Evolutionary conservation across 2,888 invertebrate species (phyloP).

Genomic region (Tachina fera): DNA sequence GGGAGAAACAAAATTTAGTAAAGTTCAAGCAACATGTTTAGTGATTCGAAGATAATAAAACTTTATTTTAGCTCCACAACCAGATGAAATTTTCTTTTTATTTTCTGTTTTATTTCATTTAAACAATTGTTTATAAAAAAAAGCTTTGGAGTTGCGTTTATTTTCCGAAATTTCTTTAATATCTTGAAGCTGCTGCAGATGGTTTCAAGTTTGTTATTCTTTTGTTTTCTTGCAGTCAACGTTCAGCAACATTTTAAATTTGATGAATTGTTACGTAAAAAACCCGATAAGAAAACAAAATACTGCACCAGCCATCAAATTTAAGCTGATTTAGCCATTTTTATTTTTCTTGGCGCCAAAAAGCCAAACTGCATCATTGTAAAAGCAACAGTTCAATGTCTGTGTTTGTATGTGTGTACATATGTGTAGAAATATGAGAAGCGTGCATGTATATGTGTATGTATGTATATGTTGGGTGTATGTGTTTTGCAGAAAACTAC

Average conservation of each 20-base stretch:
- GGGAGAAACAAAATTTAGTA: no score
- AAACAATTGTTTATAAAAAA: no score
- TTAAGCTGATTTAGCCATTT: slow-evolving; percentile 57
- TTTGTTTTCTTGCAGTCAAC: neutral
- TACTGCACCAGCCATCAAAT: slow-evolving; percentile 43
- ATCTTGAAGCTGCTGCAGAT: neutral
- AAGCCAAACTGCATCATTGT: slow-evolving; percentile 61
- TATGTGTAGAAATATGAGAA: slow-evolving; percentile 1
- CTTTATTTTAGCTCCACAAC: no score
- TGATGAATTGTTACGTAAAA: neutral
- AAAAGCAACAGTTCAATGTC: slow-evolving; percentile 64
- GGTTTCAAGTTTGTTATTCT: neutral
- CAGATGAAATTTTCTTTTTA: no score
- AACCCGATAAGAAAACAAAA: neutral
- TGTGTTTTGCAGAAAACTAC: neutral
- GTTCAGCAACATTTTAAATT: slow-evolving; percentile 16
- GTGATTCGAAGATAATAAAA: no score
- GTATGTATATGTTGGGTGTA: neutral
- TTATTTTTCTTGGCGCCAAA: slow-evolving; percentile 53
- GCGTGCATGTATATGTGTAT: neutral
- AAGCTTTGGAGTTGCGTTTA: neutral
- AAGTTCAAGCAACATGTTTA: no score
- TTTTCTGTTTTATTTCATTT: no score
- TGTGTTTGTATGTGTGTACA: neutral
- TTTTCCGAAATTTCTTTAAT: neutral